A percentile compares a stretch with the other conserved stretches of the same genome.
Evolutionary conservation across 2,888 invertebrate species (phyloP).

Genomic region (Callinectes sapidus): DNA sequence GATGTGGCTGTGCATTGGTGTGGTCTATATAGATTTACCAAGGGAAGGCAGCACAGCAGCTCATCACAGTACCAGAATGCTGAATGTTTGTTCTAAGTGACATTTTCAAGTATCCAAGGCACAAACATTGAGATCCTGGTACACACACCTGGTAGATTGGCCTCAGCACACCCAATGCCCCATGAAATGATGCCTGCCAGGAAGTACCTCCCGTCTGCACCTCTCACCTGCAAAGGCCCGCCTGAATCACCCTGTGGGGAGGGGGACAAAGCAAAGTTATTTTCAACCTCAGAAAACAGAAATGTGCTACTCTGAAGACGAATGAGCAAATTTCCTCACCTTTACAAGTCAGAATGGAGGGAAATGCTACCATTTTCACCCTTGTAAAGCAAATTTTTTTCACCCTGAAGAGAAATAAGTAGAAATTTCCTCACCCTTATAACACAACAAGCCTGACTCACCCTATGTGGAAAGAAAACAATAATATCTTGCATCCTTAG

Average conservation of each 20-base stretch:
- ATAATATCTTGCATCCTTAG: too few species aligned
- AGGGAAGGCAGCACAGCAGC: background rate
- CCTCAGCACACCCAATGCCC: slow-evolving; percentile 87
- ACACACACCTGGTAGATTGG: slow-evolving; percentile 93
- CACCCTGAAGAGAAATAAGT: too few species aligned
- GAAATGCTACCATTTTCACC: background rate
- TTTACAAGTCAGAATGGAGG: background rate
- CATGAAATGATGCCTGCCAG: slow-evolving; percentile 95
- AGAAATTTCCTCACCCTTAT: too few species aligned
- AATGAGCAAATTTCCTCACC: too few species aligned
- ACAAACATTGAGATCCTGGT: slow-evolving; percentile 95
- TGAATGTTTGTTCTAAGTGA: slow-evolving; percentile 50
- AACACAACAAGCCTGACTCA: too few species aligned
- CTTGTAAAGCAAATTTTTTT: background rate
- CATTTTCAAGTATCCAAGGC: slow-evolving; percentile 79
- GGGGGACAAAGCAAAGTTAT: background rate
- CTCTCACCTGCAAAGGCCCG: slow-evolving; percentile 87
- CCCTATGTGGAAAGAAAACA: too few species aligned
- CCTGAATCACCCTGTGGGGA: slow-evolving; percentile 88
- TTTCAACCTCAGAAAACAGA: background rate
- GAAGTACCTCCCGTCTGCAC: slow-evolving; percentile 91
- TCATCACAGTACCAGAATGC: background rate
- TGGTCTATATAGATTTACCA: background rate
- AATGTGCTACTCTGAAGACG: too few species aligned
- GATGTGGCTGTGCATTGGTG: background rate